Conservation (phyloP, 2,888 invertebrate species). For the Leptinotarsa peninsularis region DNA sequence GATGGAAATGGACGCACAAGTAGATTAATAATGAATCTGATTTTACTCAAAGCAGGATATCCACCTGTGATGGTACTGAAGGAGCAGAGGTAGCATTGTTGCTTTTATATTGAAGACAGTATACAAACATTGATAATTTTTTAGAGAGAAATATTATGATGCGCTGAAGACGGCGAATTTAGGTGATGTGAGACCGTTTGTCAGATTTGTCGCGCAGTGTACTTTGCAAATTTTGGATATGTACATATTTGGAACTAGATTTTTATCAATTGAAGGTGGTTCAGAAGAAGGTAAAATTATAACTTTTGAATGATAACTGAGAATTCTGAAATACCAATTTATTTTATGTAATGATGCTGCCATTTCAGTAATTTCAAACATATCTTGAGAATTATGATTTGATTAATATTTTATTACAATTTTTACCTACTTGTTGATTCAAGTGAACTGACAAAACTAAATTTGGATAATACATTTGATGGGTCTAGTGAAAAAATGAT, state of each 20-base stretch:
- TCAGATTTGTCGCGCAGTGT: slow-evolving; percentile 94
- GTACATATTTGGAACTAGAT: slow-evolving; percentile 57
- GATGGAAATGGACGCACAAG: slow-evolving; percentile 98
- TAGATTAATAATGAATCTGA: slow-evolving; percentile 93
- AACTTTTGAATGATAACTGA: slow-evolving; percentile 34
- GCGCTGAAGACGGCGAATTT: slow-evolving; percentile 91
- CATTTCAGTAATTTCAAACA: neutral
- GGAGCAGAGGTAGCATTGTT: slow-evolving; percentile 72
- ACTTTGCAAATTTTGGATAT: slow-evolving; percentile 68
- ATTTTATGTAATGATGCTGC: slow-evolving; percentile 2
- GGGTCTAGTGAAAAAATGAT: too few species aligned
- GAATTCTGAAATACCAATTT: neutral
- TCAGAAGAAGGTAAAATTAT: slow-evolving; percentile 45
- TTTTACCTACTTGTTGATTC: too few species aligned
- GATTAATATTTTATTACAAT: neutral
- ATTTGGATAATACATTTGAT: too few species aligned
- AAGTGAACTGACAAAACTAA: too few species aligned
- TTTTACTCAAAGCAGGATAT: slow-evolving; percentile 94
- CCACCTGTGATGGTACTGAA: slow-evolving; percentile 95
- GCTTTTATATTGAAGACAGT: too few species aligned
- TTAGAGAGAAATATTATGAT: slow-evolving; percentile 84
- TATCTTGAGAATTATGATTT: neutral
- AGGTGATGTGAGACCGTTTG: slow-evolving; percentile 95
- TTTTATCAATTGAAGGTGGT: slow-evolving; percentile 52
- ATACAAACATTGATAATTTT: slow-evolving; percentile 33